Conservation (phyloP, 1,140 invertebrate species). For the Lordiphosa stackelbergi region DNA sequence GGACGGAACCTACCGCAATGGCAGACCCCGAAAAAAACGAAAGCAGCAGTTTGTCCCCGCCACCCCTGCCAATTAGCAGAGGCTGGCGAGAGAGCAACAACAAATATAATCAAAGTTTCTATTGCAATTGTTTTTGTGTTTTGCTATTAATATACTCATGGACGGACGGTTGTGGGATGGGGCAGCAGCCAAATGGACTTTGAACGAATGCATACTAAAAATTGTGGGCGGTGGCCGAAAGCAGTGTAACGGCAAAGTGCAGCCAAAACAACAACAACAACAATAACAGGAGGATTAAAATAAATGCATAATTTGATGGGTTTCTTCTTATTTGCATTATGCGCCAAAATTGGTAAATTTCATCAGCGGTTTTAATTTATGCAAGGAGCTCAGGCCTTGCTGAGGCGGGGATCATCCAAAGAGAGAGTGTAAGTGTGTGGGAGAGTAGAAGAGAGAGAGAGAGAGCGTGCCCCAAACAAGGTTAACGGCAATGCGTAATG, state of each 20-base stretch:
- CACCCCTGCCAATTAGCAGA: slow-evolving; percentile 28
- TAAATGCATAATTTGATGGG: slow-evolving; percentile 61
- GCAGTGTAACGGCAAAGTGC: slow-evolving; percentile 15
- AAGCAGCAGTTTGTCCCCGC: neutral
- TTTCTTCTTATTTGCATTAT: slow-evolving; percentile 50
- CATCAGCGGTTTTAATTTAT: slow-evolving; percentile 75
- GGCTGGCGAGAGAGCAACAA: slow-evolving; percentile 9
- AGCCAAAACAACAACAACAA: slow-evolving; percentile 23
- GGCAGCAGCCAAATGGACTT: slow-evolving; percentile 45
- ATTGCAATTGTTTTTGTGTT: slow-evolving; percentile 35
- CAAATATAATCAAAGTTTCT: slow-evolving; percentile 5
- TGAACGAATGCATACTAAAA: slow-evolving; percentile 19
- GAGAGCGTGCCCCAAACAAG: slow-evolving; percentile 23
- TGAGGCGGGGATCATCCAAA: slow-evolving; percentile 2
- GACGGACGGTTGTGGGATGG: neutral
- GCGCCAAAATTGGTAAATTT: slow-evolving; percentile 58
- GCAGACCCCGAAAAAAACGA: slow-evolving; percentile 16
- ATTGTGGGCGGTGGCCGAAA: slow-evolving; percentile 50
- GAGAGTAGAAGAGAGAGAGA: slow-evolving; percentile 3
- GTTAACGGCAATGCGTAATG: slow-evolving; percentile 32
- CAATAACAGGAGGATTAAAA: slow-evolving; percentile 37
- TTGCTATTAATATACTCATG: slow-evolving; percentile 46
- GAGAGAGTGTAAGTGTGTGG: neutral
- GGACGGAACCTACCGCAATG: slow-evolving; percentile 62
- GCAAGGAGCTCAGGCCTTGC: slow-evolving; percentile 37